These are phyloP conservation scores for Gymnogyps californianus DNA, from an alignment of 2,113 vertebrate species.

Conservation along the genomic window DNA sequence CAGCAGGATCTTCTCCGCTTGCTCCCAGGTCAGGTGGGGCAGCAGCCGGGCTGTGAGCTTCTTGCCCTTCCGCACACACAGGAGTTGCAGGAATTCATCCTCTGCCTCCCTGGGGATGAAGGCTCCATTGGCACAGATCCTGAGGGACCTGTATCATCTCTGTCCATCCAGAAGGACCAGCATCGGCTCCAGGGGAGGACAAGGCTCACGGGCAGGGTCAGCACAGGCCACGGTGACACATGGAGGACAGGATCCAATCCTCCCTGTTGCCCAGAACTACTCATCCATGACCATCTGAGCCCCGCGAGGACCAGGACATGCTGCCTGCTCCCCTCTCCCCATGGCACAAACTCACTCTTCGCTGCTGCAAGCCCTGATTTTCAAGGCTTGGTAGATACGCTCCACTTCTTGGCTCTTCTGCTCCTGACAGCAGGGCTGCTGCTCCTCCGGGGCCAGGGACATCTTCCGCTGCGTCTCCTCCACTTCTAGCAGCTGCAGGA, in stretches of 20 bases:
- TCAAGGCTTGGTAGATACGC: slow-evolving; percentile 76
- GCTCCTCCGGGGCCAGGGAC: slow-evolving; percentile 46
- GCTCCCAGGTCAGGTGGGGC: slow-evolving; percentile 77
- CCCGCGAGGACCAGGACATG: fast-evolving
- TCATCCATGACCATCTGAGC: neutral
- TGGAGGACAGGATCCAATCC: neutral
- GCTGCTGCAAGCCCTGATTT: slow-evolving; percentile 58
- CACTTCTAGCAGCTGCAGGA: slow-evolving; percentile 82
- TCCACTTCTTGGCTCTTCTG: slow-evolving; percentile 75
- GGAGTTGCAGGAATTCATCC: slow-evolving; percentile 85
- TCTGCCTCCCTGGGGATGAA: slow-evolving; percentile 73
- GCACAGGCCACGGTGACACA: neutral
- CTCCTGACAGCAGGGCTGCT: slow-evolving; percentile 59
- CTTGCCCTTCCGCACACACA: slow-evolving; percentile 89
- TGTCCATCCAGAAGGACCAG: neutral
- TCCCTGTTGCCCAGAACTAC: neutral
- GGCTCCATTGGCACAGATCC: neutral
- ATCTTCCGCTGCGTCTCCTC: slow-evolving; percentile 80
- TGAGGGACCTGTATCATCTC: neutral
- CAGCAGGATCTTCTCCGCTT: slow-evolving; percentile 72
- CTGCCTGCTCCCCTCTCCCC: neutral
- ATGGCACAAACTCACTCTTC: slow-evolving; percentile 60
- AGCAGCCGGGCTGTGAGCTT: slow-evolving; percentile 82
- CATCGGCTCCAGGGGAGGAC: neutral
- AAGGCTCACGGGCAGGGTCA: neutral